Evolutionary conservation across 2,113 vertebrate species (phyloP), one percentile per base, ranked within the genome.

Genomic region (Thinocorus orbignyianus): DNA sequence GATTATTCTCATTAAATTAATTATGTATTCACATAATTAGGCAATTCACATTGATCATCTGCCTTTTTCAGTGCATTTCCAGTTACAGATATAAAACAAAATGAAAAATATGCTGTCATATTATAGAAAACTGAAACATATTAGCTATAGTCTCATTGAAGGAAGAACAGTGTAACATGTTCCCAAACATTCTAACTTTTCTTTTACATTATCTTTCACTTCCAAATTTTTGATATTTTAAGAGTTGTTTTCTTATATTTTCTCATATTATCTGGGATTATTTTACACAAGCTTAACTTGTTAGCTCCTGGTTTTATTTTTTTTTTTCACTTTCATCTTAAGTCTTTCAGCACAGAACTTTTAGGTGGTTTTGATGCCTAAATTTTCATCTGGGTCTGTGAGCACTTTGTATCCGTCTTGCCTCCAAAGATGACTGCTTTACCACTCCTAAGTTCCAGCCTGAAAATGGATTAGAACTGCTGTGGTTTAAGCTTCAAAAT

Each of bases 1-100:
- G n/a, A 93, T 95, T 96, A 87, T 94, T 92, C 95, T 95, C 82
- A 92, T 92, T 95, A 81, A 83, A 85, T 96, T 96, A 96, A 94
- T 96, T 93, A 95, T 87, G 16, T 58, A 87, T 92, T 94, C 57
- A 60, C 57, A 54, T 95, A 72, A 91, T 96, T 94, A 95, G 60
- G 57, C 66, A 91, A 80, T 82, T 94, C 57, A 76, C 41, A 86
- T 76, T 82, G 65, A 86, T 95, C 71, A 69, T 82, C 71, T 90
- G 33, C 79, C 58, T 92, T 92, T 92, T 96, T 35, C 61, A 41
- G 31, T 77, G 31, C 2, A 9, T 57, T 90, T 35, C 11, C 19
- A 57, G 22, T 79, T 92, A 81, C 22, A 91, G 44, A 69, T 60
- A 11, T 61, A 58, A 93, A 91, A 81, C 35, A 81, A 87, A 92